Conservation (phyloP, 2,797 vertebrate genomes). For the Siniperca scherzeri region DNA sequence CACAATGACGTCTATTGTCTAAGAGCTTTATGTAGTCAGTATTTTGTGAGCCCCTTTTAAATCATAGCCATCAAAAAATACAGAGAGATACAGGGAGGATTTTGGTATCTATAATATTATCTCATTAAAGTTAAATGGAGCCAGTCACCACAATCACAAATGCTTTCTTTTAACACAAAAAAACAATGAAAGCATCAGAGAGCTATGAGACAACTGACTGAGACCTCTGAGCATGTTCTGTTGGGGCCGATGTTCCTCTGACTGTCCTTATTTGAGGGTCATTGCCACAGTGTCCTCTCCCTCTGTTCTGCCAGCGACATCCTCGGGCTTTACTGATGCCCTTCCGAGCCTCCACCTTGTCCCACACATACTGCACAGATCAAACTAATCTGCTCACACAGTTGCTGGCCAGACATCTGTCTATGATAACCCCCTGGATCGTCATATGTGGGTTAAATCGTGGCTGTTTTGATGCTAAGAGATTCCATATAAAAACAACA, state of each 20-base stretch:
- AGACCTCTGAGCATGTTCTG: conserved; percentile 8
- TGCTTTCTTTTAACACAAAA: neutral
- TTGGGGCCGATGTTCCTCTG: neutral
- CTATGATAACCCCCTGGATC: conserved; percentile 38
- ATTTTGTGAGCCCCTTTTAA: conserved; percentile 4
- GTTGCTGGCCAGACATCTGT: conserved; percentile 62
- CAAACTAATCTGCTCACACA: conserved; percentile 59
- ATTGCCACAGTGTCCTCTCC: conserved; percentile 10
- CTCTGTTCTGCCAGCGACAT: conserved; percentile 27
- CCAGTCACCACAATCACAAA: neutral
- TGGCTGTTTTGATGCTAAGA: conserved; percentile 12
- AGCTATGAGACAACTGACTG: neutral
- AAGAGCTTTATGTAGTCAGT: neutral
- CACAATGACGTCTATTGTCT: neutral
- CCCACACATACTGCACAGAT: conserved; percentile 35
- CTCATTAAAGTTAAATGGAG: neutral
- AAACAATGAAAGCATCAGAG: conserved; percentile 3
- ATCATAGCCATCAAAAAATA: neutral
- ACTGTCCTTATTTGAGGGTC: conserved; percentile 42
- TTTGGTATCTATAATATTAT: conserved; percentile 7
- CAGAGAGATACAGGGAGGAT: neutral
- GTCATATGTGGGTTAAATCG: conserved; percentile 51
- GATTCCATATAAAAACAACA: neutral
- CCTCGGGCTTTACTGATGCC: conserved; percentile 43
- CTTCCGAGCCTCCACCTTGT: conserved; percentile 48